A percentile compares a stretch with the other conserved stretches of the same genome.
phyloP scores from a whole-genome alignment of 1,140 invertebrate species.

The Drosophila sp. region DNA sequence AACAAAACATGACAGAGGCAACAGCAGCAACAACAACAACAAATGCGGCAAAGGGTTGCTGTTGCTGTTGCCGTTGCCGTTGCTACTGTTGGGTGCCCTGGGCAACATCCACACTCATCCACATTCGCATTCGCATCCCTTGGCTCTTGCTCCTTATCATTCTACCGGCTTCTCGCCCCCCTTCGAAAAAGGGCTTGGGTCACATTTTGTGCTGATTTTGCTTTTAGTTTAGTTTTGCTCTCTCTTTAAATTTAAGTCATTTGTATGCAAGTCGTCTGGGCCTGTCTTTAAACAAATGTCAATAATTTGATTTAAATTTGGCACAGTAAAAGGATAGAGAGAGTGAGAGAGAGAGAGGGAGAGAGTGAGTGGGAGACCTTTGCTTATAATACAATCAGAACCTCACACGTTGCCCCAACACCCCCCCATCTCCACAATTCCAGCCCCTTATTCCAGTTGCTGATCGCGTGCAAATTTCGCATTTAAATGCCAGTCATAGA shows the following conservation, averaged over 20 bases:
- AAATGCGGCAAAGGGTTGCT: conserved; percentile 75
- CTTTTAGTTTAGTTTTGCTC: conserved; percentile 22
- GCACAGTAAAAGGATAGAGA: conserved; percentile 32
- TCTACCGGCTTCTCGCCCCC: conserved; percentile 17
- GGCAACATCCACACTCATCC: conserved; percentile 36
- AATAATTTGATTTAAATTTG: conserved; percentile 82
- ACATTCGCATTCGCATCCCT: background rate
- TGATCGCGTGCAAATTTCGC: conserved; percentile 77
- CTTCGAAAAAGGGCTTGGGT: conserved; percentile 32
- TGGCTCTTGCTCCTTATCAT: conserved; percentile 51
- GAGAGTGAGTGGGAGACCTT: conserved; percentile 11
- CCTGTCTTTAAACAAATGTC: conserved; percentile 77
- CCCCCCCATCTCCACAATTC: background rate
- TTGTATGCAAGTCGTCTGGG: conserved; percentile 68
- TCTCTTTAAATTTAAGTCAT: conserved; percentile 63
- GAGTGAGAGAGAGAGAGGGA: background rate
- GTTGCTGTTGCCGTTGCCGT: conserved; percentile 28
- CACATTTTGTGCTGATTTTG: conserved; percentile 72
- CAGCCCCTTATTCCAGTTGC: conserved; percentile 49
- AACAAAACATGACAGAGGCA: conserved; percentile 73
- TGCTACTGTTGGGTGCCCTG: conserved; percentile 48
- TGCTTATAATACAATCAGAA: conserved; percentile 63
- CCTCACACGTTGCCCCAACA: conserved; percentile 17
- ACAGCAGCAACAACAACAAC: conserved; percentile 37
- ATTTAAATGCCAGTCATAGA: conserved; percentile 79